Evolutionary conservation across 2,888 invertebrate genomes (phyloP).

Genomic region (Acholoe squamosa): DNA sequence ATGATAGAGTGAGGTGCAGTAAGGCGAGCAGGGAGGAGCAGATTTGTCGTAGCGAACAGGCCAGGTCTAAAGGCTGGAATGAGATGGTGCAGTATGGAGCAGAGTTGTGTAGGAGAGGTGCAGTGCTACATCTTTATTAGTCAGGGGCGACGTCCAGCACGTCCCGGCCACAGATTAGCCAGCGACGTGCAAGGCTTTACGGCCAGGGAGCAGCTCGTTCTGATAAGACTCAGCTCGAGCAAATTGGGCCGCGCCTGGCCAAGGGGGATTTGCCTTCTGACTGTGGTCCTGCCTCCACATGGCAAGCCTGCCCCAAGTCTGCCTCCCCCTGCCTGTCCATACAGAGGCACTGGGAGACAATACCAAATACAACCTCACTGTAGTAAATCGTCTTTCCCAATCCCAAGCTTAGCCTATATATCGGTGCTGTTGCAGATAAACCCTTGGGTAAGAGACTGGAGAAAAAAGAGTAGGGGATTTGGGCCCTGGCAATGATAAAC

Average conservation of each 20-base stretch:
- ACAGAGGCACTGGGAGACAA: background rate
- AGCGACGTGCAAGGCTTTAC: conserved; percentile 9
- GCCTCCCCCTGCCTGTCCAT: background rate
- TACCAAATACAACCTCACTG: conserved; percentile 8
- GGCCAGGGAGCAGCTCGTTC: background rate
- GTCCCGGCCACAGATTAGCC: background rate
- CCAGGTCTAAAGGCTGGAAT: too few relatives aligned
- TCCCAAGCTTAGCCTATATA: background rate
- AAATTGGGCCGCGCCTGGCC: background rate
- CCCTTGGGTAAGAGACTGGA: background rate
- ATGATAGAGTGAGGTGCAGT: too few relatives aligned
- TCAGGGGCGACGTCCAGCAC: conserved; percentile 20
- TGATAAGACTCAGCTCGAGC: conserved; percentile 13
- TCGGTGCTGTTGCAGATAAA: conserved; percentile 11
- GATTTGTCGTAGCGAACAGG: too few relatives aligned
- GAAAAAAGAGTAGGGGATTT: background rate
- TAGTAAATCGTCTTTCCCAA: conserved; percentile 14
- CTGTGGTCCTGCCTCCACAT: background rate
- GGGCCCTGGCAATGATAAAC: background rate
- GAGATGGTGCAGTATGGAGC: too few relatives aligned
- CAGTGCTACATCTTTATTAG: conserved; percentile 23
- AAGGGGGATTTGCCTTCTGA: background rate
- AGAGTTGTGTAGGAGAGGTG: background rate
- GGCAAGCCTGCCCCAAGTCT: background rate
- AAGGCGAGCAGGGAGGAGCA: too few relatives aligned